A percentile compares a stretch with the other conserved stretches of the same genome.
phyloP scores from a whole-genome alignment of 2,797 vertebrate species.

The Notolepis coatsorum region DNA sequence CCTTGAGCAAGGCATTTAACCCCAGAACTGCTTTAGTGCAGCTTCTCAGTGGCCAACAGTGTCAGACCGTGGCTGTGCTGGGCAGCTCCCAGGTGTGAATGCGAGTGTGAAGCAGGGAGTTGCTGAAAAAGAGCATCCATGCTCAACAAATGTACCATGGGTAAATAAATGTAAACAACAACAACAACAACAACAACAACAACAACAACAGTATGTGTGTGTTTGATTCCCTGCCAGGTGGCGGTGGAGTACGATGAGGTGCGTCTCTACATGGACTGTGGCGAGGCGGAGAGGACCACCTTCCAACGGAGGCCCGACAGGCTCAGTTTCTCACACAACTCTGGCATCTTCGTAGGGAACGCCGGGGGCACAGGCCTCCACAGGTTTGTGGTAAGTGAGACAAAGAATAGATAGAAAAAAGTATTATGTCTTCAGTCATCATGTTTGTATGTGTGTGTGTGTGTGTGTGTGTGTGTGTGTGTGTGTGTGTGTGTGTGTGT shows the following conservation, averaged over 20 bases:
- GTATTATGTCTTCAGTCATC: background rate
- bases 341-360: constrained; percentile 90
- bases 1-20: too few species aligned
- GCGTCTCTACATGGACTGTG: constrained; percentile 89
- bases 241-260: constrained; percentile 80
- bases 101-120: too few species aligned
- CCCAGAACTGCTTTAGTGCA: too few species aligned
- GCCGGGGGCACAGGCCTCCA: constrained; percentile 87
- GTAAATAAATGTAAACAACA: too few species aligned
- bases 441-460: too few species aligned
- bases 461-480: background rate
- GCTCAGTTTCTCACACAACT: constrained; percentile 84
- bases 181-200: too few species aligned
- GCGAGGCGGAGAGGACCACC: constrained; percentile 79
- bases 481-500: background rate
- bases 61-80: too few species aligned
- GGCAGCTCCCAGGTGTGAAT: too few species aligned
- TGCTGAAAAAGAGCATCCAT: too few species aligned
- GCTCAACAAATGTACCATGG: too few species aligned
- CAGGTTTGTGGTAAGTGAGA: constrained; percentile 87
- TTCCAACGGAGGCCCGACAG: constrained; percentile 77
- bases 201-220: background rate
- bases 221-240: constrained; percentile 46
- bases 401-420: too few species aligned
- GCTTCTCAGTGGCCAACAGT: too few species aligned